These are phyloP conservation scores for Ceratina calcarata DNA, from an alignment of 1,140 invertebrate species.

Conservation along the genomic window DNA sequence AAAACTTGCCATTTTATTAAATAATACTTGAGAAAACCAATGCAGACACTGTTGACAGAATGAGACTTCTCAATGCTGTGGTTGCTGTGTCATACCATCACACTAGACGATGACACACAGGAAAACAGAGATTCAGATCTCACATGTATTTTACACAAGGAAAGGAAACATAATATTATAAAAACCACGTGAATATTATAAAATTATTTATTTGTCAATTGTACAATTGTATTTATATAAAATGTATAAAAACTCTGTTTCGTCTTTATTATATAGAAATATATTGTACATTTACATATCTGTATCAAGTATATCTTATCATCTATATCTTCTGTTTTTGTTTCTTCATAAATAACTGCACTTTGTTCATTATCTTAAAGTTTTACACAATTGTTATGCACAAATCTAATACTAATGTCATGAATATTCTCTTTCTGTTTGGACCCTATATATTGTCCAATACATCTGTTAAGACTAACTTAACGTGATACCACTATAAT, in stretches of 20 bases:
- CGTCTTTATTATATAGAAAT: constrained; percentile 59
- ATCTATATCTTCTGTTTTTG: constrained; percentile 3
- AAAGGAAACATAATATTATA: too few species aligned
- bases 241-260: constrained; percentile 68
- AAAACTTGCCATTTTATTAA: constrained; percentile 67
- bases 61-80: neutral
- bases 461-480: neutral
- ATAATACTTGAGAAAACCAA: neutral
- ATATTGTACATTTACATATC: constrained; percentile 55
- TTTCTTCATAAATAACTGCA: constrained; percentile 6
- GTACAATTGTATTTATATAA: constrained; percentile 60
- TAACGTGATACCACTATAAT: neutral
- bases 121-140: too few species aligned
- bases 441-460: constrained; percentile 9
- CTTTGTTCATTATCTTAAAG: constrained; percentile 10
- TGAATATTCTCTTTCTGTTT: constrained; percentile 48
- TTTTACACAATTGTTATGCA: constrained; percentile 22
- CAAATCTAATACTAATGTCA: constrained; percentile 30
- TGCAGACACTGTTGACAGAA: neutral
- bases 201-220: constrained; percentile 60
- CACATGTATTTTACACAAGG: too few species aligned
- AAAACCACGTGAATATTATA: constrained; percentile 21
- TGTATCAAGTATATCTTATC: constrained; percentile 33
- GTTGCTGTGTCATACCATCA: constrained; percentile 9
- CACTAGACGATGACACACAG: too few species aligned